Conservation (phyloP, 2,113 vertebrate genomes). For the Cheirogaleus medius region DNA sequence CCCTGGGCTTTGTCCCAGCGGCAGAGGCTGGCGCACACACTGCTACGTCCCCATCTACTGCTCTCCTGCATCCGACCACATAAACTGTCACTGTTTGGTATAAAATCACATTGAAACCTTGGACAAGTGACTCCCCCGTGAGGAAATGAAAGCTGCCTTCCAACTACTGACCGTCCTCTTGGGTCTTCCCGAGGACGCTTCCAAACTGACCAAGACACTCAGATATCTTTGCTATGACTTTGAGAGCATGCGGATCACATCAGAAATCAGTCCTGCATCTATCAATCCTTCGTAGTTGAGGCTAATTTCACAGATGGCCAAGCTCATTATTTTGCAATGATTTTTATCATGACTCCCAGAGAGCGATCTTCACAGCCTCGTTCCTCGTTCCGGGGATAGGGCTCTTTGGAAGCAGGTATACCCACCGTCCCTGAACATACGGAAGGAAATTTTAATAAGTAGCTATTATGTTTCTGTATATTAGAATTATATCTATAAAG, state of each 20-base stretch:
- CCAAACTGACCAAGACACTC: neutral
- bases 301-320: neutral
- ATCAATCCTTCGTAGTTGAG: neutral
- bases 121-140: neutral
- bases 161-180: rapidly evolving
- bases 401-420: neutral
- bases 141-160: neutral
- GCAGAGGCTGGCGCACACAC: rapidly evolving
- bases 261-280: neutral
- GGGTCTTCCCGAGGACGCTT: neutral
- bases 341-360: neutral
- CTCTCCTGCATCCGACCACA: rapidly evolving
- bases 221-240: neutral
- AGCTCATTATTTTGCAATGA: neutral
- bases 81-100: rapidly evolving
- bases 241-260: neutral
- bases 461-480: neutral
- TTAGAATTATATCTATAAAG: neutral
- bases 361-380: neutral
- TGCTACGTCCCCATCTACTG: rapidly evolving
- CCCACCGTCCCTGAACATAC: neutral
- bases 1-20: rapidly evolving
- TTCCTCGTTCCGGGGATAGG: neutral
- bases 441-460: neutral
- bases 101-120: neutral